Evolutionary conservation across 2,888 invertebrate genomes (phyloP).

Genomic region (Craniophora ligustri): DNA sequence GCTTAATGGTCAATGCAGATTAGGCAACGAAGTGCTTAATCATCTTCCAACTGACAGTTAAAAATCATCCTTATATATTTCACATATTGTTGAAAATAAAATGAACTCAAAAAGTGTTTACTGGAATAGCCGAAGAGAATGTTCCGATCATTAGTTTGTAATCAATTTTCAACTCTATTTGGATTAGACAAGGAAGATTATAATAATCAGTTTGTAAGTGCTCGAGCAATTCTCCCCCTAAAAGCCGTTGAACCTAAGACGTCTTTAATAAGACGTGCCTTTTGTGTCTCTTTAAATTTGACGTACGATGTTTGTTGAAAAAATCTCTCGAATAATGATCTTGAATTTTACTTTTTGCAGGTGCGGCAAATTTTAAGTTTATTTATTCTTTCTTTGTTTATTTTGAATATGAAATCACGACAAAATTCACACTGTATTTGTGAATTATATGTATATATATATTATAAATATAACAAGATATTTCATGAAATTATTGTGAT

Average conservation of each 20-base stretch:
- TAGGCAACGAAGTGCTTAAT: background rate
- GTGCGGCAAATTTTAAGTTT: slow-evolving; percentile 27
- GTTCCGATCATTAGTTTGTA: too few species aligned
- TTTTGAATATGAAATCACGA: background rate
- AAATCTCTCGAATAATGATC: slow-evolving; percentile 13
- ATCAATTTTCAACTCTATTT: background rate
- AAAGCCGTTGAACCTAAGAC: slow-evolving; percentile 9
- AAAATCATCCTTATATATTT: background rate
- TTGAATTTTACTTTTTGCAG: slow-evolving; percentile 48
- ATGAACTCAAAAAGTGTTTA: background rate
- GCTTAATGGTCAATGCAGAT: slow-evolving; percentile 52
- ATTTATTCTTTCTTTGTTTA: background rate
- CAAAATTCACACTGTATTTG: too few species aligned
- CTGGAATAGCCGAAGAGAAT: too few species aligned
- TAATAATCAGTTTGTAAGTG: background rate
- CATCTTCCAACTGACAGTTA: background rate
- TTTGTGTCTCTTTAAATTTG: slow-evolving; percentile 42
- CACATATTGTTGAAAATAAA: background rate
- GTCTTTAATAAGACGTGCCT: slow-evolving; percentile 43
- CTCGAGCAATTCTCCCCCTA: background rate
- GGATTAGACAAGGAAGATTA: background rate
- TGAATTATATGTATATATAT: too few species aligned
- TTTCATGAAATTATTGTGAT: too few species aligned
- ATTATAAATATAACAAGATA: too few species aligned
- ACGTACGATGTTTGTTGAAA: slow-evolving; percentile 13